These are phyloP conservation scores for Zaprionus davidi DNA, from an alignment of 1,140 invertebrate species.

Conservation along the genomic window DNA sequence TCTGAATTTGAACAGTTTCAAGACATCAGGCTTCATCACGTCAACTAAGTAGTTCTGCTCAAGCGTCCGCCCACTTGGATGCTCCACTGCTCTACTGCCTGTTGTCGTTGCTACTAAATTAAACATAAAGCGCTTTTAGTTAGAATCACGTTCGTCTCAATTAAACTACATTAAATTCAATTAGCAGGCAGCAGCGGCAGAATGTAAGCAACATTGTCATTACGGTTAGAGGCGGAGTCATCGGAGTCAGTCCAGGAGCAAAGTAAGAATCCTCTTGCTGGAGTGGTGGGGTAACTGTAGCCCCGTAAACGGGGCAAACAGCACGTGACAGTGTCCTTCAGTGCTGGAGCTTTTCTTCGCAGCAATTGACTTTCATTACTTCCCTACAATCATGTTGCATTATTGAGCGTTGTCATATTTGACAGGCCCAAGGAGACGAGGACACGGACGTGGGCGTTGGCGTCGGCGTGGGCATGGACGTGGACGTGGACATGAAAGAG, in stretches of 20 bases:
- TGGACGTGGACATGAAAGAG: too few relatives aligned
- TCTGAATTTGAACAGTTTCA: constrained; percentile 73
- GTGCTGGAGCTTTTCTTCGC: constrained; percentile 39
- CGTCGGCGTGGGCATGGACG: not conserved
- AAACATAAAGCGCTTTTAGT: constrained; percentile 82
- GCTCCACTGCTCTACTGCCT: not conserved
- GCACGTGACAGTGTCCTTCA: constrained; percentile 31
- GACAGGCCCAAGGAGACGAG: constrained; percentile 61
- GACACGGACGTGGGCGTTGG: constrained; percentile 2
- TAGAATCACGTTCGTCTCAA: constrained; percentile 83
- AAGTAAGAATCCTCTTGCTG: constrained; percentile 40
- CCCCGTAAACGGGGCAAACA: constrained; percentile 23
- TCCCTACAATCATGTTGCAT: constrained; percentile 78
- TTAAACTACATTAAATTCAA: constrained; percentile 84
- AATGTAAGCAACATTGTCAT: constrained; percentile 76
- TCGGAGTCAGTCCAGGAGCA: constrained; percentile 21
- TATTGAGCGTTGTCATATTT: constrained; percentile 78
- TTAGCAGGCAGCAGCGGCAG: constrained; percentile 64
- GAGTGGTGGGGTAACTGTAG: constrained; percentile 23
- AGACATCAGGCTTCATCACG: constrained; percentile 52
- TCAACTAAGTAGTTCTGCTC: constrained; percentile 34
- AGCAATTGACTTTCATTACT: constrained; percentile 82
- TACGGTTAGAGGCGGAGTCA: constrained; percentile 54
- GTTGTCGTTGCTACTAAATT: constrained; percentile 70
- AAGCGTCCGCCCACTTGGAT: not conserved